Percentiles rank a stretch among this genome's conserved stretches.
Conservation (phyloP, 2,888 invertebrate genomes). For the Eremobia ochroleuca region DNA sequence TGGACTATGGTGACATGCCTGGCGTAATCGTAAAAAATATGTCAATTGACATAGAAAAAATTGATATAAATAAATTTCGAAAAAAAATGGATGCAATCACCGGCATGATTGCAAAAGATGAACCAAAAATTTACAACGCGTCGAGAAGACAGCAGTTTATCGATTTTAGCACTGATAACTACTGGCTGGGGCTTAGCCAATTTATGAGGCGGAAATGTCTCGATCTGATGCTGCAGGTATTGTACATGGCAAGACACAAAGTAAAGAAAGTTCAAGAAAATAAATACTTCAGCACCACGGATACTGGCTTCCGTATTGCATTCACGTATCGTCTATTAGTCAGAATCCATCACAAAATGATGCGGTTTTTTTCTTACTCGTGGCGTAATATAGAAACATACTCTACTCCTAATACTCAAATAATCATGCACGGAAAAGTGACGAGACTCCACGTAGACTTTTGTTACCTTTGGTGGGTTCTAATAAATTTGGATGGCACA, state of each 20-base stretch:
- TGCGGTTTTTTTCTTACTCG: neutral
- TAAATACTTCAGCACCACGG: constrained; percentile 15
- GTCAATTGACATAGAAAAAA: constrained; percentile 47
- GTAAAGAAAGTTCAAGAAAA: neutral
- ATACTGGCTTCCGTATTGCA: constrained; percentile 40
- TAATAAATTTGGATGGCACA: constrained; percentile 21
- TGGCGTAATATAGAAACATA: rapidly evolving
- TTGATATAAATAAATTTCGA: constrained; percentile 41
- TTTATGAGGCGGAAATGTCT: constrained; percentile 1
- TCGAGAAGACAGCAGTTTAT: constrained; percentile 38
- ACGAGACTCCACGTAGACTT: constrained; percentile 50
- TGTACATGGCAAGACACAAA: constrained; percentile 56
- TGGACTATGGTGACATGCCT: constrained; percentile 9
- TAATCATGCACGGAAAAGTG: constrained; percentile 37
- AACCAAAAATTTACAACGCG: constrained; percentile 5
- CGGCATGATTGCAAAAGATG: constrained; percentile 13
- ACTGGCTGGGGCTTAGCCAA: rapidly evolving
- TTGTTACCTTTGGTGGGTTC: constrained; percentile 39
- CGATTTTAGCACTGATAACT: rapidly evolving
- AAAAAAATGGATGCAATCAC: constrained; percentile 39
- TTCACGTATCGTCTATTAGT: constrained; percentile 4
- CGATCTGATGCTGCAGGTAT: constrained; percentile 45
- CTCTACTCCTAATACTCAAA: rapidly evolving
- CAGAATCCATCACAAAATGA: constrained; percentile 1
- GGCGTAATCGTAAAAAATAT: constrained; percentile 25